phyloP scores from a whole-genome alignment of 2,888 invertebrate genomes.

The Drosophila barbarae region DNA sequence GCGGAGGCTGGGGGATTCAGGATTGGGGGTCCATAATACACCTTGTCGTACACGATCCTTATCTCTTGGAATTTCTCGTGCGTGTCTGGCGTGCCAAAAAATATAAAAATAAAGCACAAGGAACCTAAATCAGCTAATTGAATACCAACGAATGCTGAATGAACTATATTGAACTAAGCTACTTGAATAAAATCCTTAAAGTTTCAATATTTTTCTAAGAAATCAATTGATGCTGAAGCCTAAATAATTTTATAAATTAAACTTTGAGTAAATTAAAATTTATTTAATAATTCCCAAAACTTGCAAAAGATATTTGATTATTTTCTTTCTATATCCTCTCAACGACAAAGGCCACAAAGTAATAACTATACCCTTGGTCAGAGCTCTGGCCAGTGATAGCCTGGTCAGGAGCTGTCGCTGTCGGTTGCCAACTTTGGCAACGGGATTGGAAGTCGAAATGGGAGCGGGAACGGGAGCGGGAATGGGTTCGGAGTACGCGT shows the following conservation, averaged over 20 bases:
- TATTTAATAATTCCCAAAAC: not conserved
- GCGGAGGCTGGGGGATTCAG: conserved; percentile 10
- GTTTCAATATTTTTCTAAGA: too few species aligned
- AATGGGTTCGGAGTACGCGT: conserved; percentile 49
- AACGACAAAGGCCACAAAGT: conserved; percentile 4
- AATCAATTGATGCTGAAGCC: too few species aligned
- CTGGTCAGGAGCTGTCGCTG: conserved; percentile 71
- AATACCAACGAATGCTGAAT: conserved; percentile 16
- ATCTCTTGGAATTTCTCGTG: conserved; percentile 76
- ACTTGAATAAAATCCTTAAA: too few species aligned
- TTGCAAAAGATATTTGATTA: not conserved
- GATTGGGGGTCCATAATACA: conserved; percentile 77
- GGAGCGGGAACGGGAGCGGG: conserved; percentile 3
- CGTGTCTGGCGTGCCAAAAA: conserved; percentile 74
- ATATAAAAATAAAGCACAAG: conserved; percentile 52
- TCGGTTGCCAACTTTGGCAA: conserved; percentile 38
- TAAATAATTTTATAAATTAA: too few species aligned
- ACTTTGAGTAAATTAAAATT: too few species aligned
- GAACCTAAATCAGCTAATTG: conserved; percentile 18
- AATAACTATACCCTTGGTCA: conserved; percentile 16
- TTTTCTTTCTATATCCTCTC: not conserved
- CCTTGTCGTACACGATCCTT: conserved; percentile 80
- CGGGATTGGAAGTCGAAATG: conserved; percentile 26
- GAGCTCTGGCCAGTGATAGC: conserved; percentile 36
- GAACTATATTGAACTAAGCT: conserved; percentile 2